Conservation (phyloP, 2,888 invertebrate genomes). For the Thyatira batis region DNA sequence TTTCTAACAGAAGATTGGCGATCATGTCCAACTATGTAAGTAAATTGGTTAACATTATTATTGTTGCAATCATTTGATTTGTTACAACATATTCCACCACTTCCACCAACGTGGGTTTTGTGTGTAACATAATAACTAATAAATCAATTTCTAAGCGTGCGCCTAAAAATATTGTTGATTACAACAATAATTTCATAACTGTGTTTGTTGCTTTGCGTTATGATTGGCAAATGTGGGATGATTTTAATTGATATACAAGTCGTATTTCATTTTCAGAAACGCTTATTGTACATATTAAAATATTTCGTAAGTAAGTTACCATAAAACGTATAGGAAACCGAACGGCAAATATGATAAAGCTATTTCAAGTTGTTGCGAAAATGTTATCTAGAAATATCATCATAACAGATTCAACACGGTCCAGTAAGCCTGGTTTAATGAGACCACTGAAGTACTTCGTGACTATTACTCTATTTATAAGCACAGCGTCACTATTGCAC, state of each 20-base stretch:
- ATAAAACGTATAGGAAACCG: background rate
- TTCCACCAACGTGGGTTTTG: conserved; percentile 20
- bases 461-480: conserved; percentile 14
- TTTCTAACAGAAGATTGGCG: conserved; percentile 48
- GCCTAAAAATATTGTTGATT: background rate
- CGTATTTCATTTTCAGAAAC: too few species aligned
- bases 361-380: background rate
- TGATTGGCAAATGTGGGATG: background rate
- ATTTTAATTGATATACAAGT: background rate
- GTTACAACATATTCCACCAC: conserved; percentile 27
- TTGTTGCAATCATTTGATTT: conserved; percentile 20
- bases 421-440: background rate
- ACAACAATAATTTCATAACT: background rate
- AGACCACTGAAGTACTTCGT: background rate
- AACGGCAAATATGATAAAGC: background rate
- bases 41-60: conserved; percentile 19
- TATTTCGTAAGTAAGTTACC: background rate
- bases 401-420: background rate
- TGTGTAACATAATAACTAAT: background rate
- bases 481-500: conserved; percentile 12
- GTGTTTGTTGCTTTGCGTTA: background rate
- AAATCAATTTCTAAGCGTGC: background rate
- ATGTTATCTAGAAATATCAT: background rate
- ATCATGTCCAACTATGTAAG: conserved; percentile 20
- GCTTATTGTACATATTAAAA: too few species aligned